phyloP scores from a whole-genome alignment of 2,888 invertebrate species.

The Ecliptopera silaceata region DNA sequence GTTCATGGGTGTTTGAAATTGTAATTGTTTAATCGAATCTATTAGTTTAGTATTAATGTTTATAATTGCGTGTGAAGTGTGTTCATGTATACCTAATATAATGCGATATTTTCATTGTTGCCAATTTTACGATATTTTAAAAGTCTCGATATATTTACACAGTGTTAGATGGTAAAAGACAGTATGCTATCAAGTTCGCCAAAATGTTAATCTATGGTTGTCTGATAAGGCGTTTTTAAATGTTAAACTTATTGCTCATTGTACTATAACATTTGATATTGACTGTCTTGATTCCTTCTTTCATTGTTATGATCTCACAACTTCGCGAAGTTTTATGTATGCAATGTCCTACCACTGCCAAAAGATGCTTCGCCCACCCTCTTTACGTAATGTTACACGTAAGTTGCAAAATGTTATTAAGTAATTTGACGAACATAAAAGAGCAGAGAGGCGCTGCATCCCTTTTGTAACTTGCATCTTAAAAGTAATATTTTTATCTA shows the following conservation, averaged over 20 bases:
- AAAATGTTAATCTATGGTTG: conserved; percentile 30
- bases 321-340: conserved; percentile 18
- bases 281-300: conserved; percentile 17
- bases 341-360: conserved; percentile 48
- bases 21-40: conserved; percentile 20
- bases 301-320: conserved; percentile 26
- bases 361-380: conserved; percentile 39
- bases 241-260: conserved; percentile 48
- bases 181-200: conserved; percentile 16
- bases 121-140: conserved; percentile 61
- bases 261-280: conserved; percentile 38
- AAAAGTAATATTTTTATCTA: conserved; percentile 2
- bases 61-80: conserved; percentile 34
- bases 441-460: no score
- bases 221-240: conserved; percentile 38
- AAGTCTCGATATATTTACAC: conserved; percentile 36
- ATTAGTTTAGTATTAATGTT: conserved; percentile 28
- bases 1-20: conserved; percentile 28
- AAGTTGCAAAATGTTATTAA: background rate
- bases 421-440: no score
- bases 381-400: background rate
- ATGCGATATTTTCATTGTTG: conserved; percentile 69
- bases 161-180: conserved; percentile 1
- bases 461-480: background rate
- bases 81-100: conserved; percentile 27